phyloP scores from a whole-genome alignment of 2,888 invertebrate species.

The Micoletzkya japonica region DNA sequence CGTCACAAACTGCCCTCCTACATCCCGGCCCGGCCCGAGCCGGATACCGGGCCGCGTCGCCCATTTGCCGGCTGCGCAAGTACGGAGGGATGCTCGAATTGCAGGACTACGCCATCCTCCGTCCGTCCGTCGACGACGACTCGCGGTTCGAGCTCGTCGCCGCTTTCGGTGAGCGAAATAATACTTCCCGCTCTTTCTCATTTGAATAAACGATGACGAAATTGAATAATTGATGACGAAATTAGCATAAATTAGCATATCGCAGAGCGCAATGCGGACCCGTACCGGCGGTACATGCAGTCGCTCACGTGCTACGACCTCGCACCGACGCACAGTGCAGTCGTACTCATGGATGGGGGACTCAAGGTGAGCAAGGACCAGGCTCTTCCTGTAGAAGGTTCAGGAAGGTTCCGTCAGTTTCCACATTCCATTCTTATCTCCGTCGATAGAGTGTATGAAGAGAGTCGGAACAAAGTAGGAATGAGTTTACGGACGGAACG shows the following conservation, averaged over 20 bases:
- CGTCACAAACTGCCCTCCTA: too few species aligned
- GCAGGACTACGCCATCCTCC: slow-evolving; percentile 59
- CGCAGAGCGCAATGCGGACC: slow-evolving; percentile 50
- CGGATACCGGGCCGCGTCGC: too few species aligned
- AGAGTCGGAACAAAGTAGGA: too few species aligned
- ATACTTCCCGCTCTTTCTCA: not conserved
- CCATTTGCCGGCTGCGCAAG: too few species aligned
- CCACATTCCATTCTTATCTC: too few species aligned
- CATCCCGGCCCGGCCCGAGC: too few species aligned
- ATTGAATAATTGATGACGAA: not conserved
- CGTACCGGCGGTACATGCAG: slow-evolving; percentile 57
- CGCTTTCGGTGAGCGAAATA: slow-evolving; percentile 44
- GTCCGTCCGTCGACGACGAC: slow-evolving; percentile 43
- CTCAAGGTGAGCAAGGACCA: slow-evolving; percentile 37
- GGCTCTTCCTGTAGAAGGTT: too few species aligned
- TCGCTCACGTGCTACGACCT: slow-evolving; percentile 58
- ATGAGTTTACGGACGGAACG: too few species aligned
- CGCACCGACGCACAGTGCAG: slow-evolving; percentile 53
- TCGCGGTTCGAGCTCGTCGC: slow-evolving; percentile 47
- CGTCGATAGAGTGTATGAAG: too few species aligned
- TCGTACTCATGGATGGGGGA: slow-evolving; percentile 54
- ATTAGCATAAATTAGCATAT: not conserved
- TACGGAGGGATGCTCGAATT: too few species aligned
- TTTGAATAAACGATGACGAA: not conserved
- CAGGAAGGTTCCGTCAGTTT: too few species aligned